Conservation (phyloP, 1,140 invertebrate species). For the Nasonia longicornis region DNA sequence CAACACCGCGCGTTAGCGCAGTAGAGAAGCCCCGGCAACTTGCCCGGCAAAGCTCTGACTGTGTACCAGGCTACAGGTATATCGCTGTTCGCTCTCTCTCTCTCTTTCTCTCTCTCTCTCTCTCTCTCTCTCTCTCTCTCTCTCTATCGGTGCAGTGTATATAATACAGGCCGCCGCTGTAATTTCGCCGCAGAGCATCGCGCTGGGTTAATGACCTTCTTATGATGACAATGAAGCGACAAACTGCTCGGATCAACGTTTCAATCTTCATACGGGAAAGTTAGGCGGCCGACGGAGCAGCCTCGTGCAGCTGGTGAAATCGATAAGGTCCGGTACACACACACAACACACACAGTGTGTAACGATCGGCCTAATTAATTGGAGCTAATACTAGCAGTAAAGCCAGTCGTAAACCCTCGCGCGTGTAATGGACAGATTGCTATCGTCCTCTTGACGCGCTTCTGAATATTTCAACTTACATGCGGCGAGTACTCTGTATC, state of each 20-base stretch:
- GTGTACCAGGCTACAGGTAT: neutral
- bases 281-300: neutral
- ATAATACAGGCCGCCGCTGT: neutral
- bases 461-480: neutral
- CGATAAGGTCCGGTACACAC: neutral
- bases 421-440: neutral
- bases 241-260: neutral
- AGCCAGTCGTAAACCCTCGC: neutral
- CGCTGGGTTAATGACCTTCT: neutral
- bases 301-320: neutral
- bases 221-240: neutral
- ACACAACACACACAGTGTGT: neutral
- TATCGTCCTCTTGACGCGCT: neutral
- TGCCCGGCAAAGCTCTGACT: neutral
- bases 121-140: too few species aligned
- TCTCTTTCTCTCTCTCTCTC: too few species aligned
- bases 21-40: neutral
- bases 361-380: constrained; percentile 3
- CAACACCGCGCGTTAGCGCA: neutral
- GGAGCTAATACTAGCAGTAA: neutral
- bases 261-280: neutral
- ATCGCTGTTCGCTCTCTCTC: too few species aligned
- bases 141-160: neutral
- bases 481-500: neutral
- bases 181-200: neutral